Conservation (phyloP, 2,888 invertebrate species). For the Andrena haemorrhoa region DNA sequence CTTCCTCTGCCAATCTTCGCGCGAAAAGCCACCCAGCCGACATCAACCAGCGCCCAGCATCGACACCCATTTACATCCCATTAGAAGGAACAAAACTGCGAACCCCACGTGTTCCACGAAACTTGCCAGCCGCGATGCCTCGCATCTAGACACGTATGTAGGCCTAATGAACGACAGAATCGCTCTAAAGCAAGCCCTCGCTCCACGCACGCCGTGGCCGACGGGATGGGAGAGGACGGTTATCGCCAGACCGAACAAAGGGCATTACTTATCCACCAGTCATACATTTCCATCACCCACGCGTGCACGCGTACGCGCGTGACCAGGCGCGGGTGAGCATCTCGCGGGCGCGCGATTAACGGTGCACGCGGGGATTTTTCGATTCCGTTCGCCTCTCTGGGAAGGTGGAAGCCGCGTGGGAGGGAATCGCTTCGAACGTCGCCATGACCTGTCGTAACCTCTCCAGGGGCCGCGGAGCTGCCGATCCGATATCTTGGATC, state of each 20-base stretch:
- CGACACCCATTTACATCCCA: not conserved
- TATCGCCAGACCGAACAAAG: slow-evolving; percentile 62
- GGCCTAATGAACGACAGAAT: slow-evolving; percentile 50
- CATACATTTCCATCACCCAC: slow-evolving; percentile 67
- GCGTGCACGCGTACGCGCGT: slow-evolving; percentile 66
- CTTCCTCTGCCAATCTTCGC: too few species aligned
- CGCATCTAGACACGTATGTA: slow-evolving; percentile 22
- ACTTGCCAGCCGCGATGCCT: not conserved
- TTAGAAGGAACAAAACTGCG: not conserved
- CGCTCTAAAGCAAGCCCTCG: slow-evolving; percentile 32
- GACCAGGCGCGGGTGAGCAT: slow-evolving; percentile 55
- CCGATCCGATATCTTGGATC: slow-evolving; percentile 74
- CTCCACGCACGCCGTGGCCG: not conserved
- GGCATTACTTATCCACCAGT: slow-evolving; percentile 64
- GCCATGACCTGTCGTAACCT: slow-evolving; percentile 76
- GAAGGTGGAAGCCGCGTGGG: slow-evolving; percentile 69
- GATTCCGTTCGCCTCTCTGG: slow-evolving; percentile 56
- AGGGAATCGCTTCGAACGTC: slow-evolving; percentile 73
- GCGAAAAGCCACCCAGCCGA: too few species aligned
- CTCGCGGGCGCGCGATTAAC: slow-evolving; percentile 68
- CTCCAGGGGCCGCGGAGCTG: slow-evolving; percentile 48
- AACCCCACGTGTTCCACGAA: not conserved
- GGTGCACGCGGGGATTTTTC: slow-evolving; percentile 67
- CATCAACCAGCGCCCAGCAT: not conserved
- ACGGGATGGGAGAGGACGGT: slow-evolving; percentile 30